Conservation (phyloP, 1,140 invertebrate species). For the Pentalonia nigronervosa region DNA sequence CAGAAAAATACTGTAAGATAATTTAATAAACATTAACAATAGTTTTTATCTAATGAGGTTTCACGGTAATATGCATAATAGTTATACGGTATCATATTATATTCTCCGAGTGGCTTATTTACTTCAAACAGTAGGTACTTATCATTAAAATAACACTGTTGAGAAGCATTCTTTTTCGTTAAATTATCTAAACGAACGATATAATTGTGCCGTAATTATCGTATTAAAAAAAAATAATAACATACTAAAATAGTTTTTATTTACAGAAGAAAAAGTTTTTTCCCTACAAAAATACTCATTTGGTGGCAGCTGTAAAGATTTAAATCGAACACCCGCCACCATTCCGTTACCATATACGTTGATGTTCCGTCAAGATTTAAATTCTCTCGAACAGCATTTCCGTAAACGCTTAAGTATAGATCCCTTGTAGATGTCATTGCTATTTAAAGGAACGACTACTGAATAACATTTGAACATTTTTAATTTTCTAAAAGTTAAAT, state of each 20-base stretch:
- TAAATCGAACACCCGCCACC: background rate
- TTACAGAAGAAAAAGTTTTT: background rate
- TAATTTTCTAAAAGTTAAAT: background rate
- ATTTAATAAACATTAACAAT: background rate
- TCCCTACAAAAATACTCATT: background rate
- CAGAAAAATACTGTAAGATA: background rate
- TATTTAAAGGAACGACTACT: background rate
- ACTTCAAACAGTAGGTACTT: background rate
- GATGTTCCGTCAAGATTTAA: background rate
- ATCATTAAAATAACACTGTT: background rate
- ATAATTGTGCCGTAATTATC: background rate
- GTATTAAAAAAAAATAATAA: background rate
- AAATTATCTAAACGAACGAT: background rate
- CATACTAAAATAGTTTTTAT: background rate
- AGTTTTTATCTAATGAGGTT: background rate
- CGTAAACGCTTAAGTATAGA: background rate
- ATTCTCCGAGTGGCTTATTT: background rate
- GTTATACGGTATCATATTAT: background rate
- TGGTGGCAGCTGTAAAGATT: background rate
- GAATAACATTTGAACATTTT: slow-evolving; percentile 22
- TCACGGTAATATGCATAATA: background rate
- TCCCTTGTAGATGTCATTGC: background rate
- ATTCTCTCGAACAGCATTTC: background rate
- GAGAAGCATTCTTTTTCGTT: background rate
- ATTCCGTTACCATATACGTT: background rate